These are phyloP conservation scores for Felis chaus DNA, from an alignment of 2,113 vertebrate species.

Conservation along the genomic window DNA sequence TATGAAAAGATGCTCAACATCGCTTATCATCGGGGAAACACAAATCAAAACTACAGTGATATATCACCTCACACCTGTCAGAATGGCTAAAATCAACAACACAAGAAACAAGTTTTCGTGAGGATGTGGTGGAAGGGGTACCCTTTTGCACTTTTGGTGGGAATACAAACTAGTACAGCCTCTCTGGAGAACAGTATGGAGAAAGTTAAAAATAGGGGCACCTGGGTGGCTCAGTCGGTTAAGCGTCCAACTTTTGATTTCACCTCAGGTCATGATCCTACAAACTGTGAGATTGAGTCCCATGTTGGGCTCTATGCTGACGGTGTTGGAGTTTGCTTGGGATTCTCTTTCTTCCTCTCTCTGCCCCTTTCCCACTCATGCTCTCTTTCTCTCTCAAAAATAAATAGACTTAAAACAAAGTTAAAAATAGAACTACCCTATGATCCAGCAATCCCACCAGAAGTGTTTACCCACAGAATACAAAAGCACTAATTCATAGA, in stretches of 20 bases:
- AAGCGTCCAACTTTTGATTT: too few relatives aligned
- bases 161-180: background rate
- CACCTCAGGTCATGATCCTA: too few relatives aligned
- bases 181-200: background rate
- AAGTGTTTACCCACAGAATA: background rate
- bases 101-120: background rate
- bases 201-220: background rate
- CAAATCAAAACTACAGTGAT: background rate
- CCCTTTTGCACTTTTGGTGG: background rate
- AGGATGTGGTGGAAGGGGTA: background rate
- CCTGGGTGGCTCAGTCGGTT: too few relatives aligned
- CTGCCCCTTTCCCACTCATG: too few relatives aligned
- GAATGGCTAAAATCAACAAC: background rate
- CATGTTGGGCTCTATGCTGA: too few relatives aligned
- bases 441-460: background rate
- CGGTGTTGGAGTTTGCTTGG: too few relatives aligned
- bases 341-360: too few relatives aligned
- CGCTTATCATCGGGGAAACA: background rate
- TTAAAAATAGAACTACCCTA: background rate
- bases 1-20: background rate
- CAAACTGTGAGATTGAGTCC: too few relatives aligned
- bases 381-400: too few relatives aligned
- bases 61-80: background rate
- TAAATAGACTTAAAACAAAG: background rate
- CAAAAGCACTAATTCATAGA: background rate